Evolutionary conservation across 2,888 invertebrate genomes (phyloP), one percentile per base, ranked within the genome.

Genomic region (Aphrophora alni): DNA sequence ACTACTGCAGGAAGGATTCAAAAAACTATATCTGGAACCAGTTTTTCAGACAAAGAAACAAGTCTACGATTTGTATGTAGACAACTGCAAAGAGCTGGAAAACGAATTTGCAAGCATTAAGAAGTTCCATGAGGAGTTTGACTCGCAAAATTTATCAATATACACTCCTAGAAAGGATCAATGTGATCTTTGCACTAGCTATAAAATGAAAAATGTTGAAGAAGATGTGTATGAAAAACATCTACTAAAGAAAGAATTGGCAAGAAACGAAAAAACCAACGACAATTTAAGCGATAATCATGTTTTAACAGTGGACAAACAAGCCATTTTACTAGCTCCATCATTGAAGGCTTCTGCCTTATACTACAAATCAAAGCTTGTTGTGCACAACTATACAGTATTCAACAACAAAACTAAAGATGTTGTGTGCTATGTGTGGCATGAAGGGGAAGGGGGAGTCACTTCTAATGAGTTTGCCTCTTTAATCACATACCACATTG

Each of bases 51-150:
- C 38, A 21, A 38, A n/a, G 38, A 10, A 33, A 26, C 38, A 74
- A 0, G n/a, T 74, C 14, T 74, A 74, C 10, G 33, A 38, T n/a
- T 21, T 74, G 21, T 38, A 74, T 38, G 4, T n/a, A 28, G 21
- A 17, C 21, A 74, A 74, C 14, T 74, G 38, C 21, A 21, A 74
- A n/a, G 74, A 38, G n/a, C 74, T 74, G 38, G 74, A 14, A 5
- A 8, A 14, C 38, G 38, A 25, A 0, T 74, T 5, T 4, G 74
- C 21, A 28, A 73, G 10, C 7, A 8, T 44, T 44, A 44, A 44
- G 1, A 12, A 44, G 2, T 8, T 17, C 14, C 44, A 8, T 44
- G 2, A 44, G 1, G 17, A 44, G 44, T 17, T 17, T n/a, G n/a
- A n/a, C n/a, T n/a, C n/a, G n/a, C n/a, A n/a, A 44, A 44, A 44